These are phyloP conservation scores for Nasua narica DNA, from an alignment of 2,797 vertebrate genomes.

Conservation along the genomic window DNA sequence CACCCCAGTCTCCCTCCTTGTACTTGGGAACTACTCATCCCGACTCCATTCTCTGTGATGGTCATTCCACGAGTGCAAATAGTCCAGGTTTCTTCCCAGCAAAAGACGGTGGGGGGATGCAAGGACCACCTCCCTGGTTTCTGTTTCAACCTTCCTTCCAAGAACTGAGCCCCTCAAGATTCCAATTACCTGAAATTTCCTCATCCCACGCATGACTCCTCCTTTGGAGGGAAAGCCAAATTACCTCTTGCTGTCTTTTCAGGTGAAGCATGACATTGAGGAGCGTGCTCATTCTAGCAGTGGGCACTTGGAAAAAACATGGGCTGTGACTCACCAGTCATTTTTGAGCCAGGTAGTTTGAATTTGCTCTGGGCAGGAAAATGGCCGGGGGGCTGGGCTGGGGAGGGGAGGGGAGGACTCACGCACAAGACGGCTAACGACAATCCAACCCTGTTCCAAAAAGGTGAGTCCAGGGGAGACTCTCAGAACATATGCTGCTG, in stretches of 20 bases:
- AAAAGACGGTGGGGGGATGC: not conserved
- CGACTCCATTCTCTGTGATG: not conserved
- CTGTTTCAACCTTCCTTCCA: not conserved
- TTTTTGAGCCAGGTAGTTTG: slow-evolving; percentile 56
- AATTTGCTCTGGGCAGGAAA: slow-evolving; percentile 56
- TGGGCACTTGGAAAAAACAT: not conserved
- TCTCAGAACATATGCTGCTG: slow-evolving; percentile 61
- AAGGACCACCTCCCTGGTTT: not conserved
- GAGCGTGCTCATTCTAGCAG: slow-evolving; percentile 51
- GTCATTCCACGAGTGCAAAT: not conserved
- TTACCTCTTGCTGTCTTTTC: not conserved
- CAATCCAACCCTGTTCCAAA: slow-evolving; percentile 29
- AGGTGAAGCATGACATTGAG: not conserved
- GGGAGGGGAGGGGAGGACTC: not conserved
- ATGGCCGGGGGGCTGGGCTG: not conserved
- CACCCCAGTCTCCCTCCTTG: not conserved
- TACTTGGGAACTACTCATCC: not conserved
- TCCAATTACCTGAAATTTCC: not conserved
- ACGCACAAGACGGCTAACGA: not conserved
- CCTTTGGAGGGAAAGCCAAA: slow-evolving; percentile 5
- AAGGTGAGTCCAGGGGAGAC: slow-evolving; percentile 66
- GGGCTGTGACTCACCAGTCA: slow-evolving; percentile 51
- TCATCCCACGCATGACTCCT: not conserved
- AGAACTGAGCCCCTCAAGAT: not conserved
- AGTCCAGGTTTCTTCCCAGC: not conserved